Evolutionary conservation across 2,797 vertebrate species (phyloP).

Genomic region (Discoglossus pictus): DNA sequence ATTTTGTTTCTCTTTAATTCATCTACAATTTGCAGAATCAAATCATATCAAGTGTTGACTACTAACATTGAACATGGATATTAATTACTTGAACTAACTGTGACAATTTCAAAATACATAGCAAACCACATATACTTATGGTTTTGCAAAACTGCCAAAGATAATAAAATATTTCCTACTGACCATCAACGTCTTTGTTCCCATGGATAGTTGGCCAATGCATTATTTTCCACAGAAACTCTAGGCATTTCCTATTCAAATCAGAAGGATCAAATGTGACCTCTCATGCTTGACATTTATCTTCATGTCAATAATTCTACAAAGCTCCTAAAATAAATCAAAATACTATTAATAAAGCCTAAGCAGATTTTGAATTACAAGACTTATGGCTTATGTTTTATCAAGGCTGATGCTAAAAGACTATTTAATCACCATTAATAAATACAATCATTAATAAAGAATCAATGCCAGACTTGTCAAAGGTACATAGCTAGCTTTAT

Average conservation of each 20-base stretch:
- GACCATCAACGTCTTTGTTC: constrained; percentile 6
- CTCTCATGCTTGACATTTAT: too few species aligned
- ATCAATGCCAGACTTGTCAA: background rate
- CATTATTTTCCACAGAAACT: constrained; percentile 1
- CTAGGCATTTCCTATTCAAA: too few species aligned
- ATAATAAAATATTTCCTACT: constrained; percentile 21
- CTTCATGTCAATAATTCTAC: too few species aligned
- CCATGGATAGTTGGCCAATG: background rate
- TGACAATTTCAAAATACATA: background rate
- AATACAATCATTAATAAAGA: background rate
- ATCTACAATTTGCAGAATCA: too few species aligned
- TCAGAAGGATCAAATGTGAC: too few species aligned
- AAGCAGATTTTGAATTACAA: background rate
- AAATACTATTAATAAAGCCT: constrained; percentile 2
- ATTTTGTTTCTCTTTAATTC: too few species aligned
- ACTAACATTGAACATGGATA: too few species aligned
- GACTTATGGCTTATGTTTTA: background rate
- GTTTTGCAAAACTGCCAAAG: background rate
- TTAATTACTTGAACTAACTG: background rate
- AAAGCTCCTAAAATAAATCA: background rate
- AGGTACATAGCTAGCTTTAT: background rate
- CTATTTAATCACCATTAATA: constrained; percentile 1
- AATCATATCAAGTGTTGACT: too few species aligned
- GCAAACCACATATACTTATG: background rate
- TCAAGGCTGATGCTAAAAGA: background rate